Evolutionary conservation across 1,140 invertebrate genomes (phyloP).

Genomic region (Drusus annulatus): DNA sequence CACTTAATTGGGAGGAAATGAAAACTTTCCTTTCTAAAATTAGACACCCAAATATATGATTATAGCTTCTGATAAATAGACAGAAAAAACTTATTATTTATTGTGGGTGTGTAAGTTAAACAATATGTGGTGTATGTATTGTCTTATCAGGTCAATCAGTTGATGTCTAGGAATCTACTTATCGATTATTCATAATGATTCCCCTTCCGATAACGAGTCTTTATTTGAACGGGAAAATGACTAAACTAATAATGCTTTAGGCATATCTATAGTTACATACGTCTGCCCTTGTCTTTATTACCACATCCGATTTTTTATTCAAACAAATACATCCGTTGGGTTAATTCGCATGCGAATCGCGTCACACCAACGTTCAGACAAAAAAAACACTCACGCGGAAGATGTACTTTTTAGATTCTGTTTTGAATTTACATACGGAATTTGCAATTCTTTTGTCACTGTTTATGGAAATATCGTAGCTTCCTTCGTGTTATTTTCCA

Average conservation of each 20-base stretch:
- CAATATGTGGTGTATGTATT: too few species aligned
- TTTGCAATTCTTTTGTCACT: constrained; percentile 34
- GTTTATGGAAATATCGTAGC: constrained; percentile 12
- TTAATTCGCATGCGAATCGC: constrained; percentile 26
- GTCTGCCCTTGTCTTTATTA: constrained; percentile 30
- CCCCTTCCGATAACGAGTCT: not conserved
- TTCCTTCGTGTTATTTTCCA: not conserved
- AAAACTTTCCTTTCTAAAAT: too few species aligned
- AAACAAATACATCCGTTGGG: constrained; percentile 17
- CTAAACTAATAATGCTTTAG: not conserved
- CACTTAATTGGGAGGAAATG: too few species aligned
- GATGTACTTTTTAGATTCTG: not conserved
- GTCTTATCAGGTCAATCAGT: too few species aligned
- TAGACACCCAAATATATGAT: too few species aligned
- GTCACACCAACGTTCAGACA: constrained; percentile 1
- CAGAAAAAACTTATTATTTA: too few species aligned
- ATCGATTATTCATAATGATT: too few species aligned
- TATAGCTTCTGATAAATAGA: too few species aligned
- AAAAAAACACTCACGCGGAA: not conserved
- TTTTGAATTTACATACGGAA: constrained; percentile 22
- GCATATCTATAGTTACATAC: constrained; percentile 4
- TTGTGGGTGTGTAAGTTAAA: too few species aligned
- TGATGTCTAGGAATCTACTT: too few species aligned
- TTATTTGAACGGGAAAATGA: not conserved
- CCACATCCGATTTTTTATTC: constrained; percentile 23